Base-by-base conservation (phyloP, 2,888 invertebrate species). In the Plebejus melissa region DNA sequence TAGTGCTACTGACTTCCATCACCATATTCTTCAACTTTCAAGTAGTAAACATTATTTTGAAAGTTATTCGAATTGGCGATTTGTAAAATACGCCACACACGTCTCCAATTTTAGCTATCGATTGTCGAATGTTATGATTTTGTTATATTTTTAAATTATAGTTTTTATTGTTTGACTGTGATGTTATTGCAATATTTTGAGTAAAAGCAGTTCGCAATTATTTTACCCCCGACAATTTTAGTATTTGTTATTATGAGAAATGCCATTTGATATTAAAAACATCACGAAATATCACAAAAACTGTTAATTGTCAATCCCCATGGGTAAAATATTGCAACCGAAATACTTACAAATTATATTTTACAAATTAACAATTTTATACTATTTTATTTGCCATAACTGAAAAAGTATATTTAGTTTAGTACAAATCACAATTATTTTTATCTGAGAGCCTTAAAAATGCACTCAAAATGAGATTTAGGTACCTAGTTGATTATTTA, bases 181-280 rank as follows among this genome's bases (percentile, higher is more conserved):
- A 65, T 65, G 32, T 36, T 65, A 36, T 65, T 65, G 65, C 32
- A 36, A 65, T 65, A 65, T 32, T 36, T 65, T 65, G 65, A 65
- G 13, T 65, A 5, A 13, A 36, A 9, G 28, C 28, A 32, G 60
- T 28, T 4, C 13, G 13, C 36, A 65, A 65, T 16, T 36, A 65
- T 65, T 65, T 65, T 65, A 65, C 32, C 65, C 32, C 32, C 9
- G 28, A 22, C 60, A 11, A 11, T 11, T 9, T 0, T 4, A 28
- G 60, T 9, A 54, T 54, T 28, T 60, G 60, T 60, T 58, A 11
- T 9, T 28, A 60, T 60, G 28, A 60, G 7, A 58, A 22, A 60
- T 60, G 60, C 28, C 3, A 28, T 28, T 9, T 28, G 16, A 54
- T 54, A 16, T 16, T 16, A 16, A 9, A 58, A 58, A 22, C 58